Base-by-base conservation (phyloP, 2,113 vertebrate genomes). In the Oostethus manadensis region DNA sequence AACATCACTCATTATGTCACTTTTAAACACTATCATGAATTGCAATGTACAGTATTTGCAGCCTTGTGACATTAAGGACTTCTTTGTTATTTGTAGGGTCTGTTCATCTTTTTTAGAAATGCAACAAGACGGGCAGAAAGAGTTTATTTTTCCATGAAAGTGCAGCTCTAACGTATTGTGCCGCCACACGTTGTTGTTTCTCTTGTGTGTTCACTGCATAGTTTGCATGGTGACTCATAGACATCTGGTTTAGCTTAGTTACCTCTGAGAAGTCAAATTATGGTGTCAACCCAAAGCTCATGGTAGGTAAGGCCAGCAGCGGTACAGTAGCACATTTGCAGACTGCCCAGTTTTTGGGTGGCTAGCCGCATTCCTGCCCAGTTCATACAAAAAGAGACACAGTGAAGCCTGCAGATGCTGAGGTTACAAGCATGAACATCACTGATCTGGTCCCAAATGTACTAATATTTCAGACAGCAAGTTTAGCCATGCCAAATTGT, bases 241-340 rank as follows among this genome's bases (percentile, higher is more conserved):
- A 78, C 90, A 90, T 90, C 86, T 90, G 88, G 87, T 83, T 58
- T 76, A 70, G 61, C 59, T 91, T 87, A 67, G 61, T 69, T 62
- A 14, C 57, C 44, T 63, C 63, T 69, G 56, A 76, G 74, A 70
- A 74, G 63, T 56, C 72, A 56, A 61, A 73, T 66, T 77, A 60
- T 71, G 45, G 21, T 68, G 68, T 68, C 10, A 61, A 74, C 71
- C 58, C 56, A 3, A n/a, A 48, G 55, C 70, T 73, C 60, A 46
- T 13, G 47, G 70, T 55, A 73, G 60, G 66, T 38, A 10, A 54
- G 58, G 65, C 63, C 70, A 70, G 79, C 82, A 44, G 87, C 88
- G 88, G 86, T 86, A 78, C 83, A 84, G 38, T 15, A 55, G 35
- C 53, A 40, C 13, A 53, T 84, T 72, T 82, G 81, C 38, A 42